Conservation (phyloP, 2,888 invertebrate genomes). For the Tricholauxania praeusta region DNA sequence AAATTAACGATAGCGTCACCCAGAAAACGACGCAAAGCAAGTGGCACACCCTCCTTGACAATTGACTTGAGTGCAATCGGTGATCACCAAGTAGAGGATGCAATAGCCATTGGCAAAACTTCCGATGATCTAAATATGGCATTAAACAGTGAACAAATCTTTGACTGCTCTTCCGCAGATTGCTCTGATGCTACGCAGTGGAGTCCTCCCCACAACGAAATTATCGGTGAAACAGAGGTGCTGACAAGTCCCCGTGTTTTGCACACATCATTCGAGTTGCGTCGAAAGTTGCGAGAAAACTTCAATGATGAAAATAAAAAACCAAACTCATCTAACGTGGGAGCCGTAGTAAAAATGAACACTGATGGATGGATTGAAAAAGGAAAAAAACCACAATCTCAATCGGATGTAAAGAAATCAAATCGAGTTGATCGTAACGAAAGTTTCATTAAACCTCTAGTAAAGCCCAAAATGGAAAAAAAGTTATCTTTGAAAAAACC, state of each 20-base stretch:
- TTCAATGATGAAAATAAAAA: background rate
- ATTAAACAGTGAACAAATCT: constrained; percentile 53
- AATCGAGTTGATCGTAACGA: background rate
- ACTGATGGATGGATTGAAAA: constrained; percentile 30
- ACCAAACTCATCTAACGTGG: background rate
- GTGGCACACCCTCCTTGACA: background rate
- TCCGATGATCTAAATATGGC: constrained; percentile 58
- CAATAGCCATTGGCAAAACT: background rate
- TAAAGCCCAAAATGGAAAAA: background rate
- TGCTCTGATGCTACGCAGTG: constrained; percentile 11
- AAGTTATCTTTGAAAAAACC: constrained; percentile 48
- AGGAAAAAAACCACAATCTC: constrained; percentile 16
- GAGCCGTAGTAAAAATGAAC: constrained; percentile 11
- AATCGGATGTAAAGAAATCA: background rate
- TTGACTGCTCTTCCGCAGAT: constrained; percentile 42
- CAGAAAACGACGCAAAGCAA: constrained; percentile 37
- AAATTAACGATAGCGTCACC: background rate
- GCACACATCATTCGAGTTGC: constrained; percentile 35
- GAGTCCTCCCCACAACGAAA: constrained; percentile 49
- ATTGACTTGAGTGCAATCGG: constrained; percentile 8
- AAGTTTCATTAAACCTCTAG: constrained; percentile 12
- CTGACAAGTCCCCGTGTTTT: constrained; percentile 46
- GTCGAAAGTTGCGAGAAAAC: background rate
- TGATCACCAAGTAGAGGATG: constrained; percentile 1
- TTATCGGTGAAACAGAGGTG: constrained; percentile 55